These are phyloP conservation scores for Fregetta grallaria DNA, from an alignment of 2,113 vertebrate species.

Conservation along the genomic window DNA sequence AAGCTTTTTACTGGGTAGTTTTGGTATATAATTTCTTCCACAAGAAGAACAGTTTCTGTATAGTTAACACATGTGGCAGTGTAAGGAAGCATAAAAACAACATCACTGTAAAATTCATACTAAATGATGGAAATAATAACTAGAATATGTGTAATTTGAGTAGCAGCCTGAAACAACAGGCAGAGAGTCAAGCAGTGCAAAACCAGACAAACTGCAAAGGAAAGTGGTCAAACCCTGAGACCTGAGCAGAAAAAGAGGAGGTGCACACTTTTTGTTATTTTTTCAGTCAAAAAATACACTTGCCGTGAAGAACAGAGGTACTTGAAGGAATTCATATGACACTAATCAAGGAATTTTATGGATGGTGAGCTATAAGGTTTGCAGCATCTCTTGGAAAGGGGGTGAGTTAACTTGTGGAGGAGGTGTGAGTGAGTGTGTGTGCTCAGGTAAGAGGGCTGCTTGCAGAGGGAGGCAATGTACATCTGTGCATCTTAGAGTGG, in stretches of 20 bases:
- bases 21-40: conserved; percentile 65
- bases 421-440: neutral
- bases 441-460: neutral
- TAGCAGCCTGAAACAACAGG: conserved; percentile 59
- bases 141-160: conserved; percentile 62
- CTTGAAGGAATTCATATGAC: neutral
- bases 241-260: neutral
- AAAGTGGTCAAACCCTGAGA: neutral
- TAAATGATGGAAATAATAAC: conserved; percentile 76
- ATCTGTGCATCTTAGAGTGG: conserved; percentile 2
- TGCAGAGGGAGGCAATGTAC: neutral
- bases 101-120: conserved; percentile 68
- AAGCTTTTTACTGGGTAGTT: conserved; percentile 51
- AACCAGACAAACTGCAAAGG: conserved; percentile 12
- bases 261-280: neutral
- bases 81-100: conserved; percentile 72
- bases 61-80: conserved; percentile 60
- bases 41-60: conserved; percentile 52
- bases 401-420: neutral
- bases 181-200: neutral
- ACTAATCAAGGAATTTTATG: neutral
- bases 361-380: neutral
- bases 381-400: neutral
- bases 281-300: neutral
- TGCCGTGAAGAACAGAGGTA: neutral